Base-by-base conservation (phyloP, 2,888 invertebrate species). In the Drosophila affinis region DNA sequence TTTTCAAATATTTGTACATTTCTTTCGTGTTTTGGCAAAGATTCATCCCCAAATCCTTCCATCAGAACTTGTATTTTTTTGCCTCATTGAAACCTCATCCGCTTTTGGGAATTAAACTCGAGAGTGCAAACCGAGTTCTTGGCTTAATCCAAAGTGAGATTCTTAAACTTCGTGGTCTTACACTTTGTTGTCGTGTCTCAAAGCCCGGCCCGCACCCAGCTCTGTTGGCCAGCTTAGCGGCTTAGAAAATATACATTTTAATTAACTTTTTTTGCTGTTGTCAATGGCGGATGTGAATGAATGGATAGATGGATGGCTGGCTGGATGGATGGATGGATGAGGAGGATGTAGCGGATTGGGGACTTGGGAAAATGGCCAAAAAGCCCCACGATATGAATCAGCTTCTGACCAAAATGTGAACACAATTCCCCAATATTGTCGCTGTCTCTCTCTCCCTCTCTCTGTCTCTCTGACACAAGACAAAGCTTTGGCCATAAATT, bases 351-450 rank as follows among this genome's bases (percentile, higher is more conserved):
- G 39, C 46, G 47, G 46, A 53, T 47, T 64, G 52, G 5, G 27
- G 39, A 39, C n/a, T 59, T 52, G 52, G 57, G 72, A 68, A 74
- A 81, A 81, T 81, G 82, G 71, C 69, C 67, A 76, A 73, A 76
- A 68, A 64, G 52, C 34, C 47, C 55, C 57, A 3, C 57, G 82
- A 79, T 87, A 88, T 83, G 83, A 88, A 88, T 83, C 83, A 83
- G 87, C 83, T 72, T 55, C 51, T 57, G 39, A 61, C 74, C 85
- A 69, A 87, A 83, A 77, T 78, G 72, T 84, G 69, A 69, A 68
- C 79, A 68, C 77, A 73, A 76, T 78, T 81, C 75, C 81, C 81
- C 85, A 74, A 87, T 72, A 34, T 56, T 68, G 52, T 58, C 24
- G 39, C 29, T 32, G 32, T 32, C 34, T 18, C 29, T 17, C 55